These are phyloP conservation scores for Porites cylindrica DNA, from an alignment of 92 coral and sea anemone genomes.

Conservation along the genomic window DNA sequence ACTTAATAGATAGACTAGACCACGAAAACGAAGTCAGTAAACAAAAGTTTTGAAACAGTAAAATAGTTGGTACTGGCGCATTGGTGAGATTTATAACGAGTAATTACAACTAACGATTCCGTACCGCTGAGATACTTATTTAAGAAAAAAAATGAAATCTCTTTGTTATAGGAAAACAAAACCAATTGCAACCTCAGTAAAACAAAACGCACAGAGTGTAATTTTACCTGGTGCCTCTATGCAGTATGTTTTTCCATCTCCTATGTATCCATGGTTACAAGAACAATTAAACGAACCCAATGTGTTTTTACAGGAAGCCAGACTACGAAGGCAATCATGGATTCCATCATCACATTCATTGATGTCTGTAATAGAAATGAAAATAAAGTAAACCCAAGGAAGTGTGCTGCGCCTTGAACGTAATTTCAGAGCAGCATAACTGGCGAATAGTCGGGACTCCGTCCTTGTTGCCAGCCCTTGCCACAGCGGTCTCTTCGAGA, in stretches of 20 bases:
- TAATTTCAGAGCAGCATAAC: background rate
- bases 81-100: too few species aligned
- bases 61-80: too few species aligned
- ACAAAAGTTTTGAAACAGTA: too few species aligned
- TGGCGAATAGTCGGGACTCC: background rate
- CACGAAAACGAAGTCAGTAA: too few species aligned
- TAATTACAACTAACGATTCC: too few species aligned
- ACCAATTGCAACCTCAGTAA: too few species aligned
- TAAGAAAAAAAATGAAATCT: too few species aligned
- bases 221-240: background rate
- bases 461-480: too few species aligned
- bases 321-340: background rate
- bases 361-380: background rate
- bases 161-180: too few species aligned
- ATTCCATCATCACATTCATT: background rate
- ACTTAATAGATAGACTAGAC: too few species aligned
- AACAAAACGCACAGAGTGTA: background rate
- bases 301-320: background rate
- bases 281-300: background rate
- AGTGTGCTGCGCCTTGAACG: background rate
- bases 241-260: conserved; percentile 6
- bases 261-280: conserved; percentile 17
- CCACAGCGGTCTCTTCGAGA: too few species aligned
- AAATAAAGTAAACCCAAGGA: background rate
- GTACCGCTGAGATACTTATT: too few species aligned